Evolutionary conservation across 2,888 invertebrate species (phyloP).

Genomic region (Acholoe squamosa): DNA sequence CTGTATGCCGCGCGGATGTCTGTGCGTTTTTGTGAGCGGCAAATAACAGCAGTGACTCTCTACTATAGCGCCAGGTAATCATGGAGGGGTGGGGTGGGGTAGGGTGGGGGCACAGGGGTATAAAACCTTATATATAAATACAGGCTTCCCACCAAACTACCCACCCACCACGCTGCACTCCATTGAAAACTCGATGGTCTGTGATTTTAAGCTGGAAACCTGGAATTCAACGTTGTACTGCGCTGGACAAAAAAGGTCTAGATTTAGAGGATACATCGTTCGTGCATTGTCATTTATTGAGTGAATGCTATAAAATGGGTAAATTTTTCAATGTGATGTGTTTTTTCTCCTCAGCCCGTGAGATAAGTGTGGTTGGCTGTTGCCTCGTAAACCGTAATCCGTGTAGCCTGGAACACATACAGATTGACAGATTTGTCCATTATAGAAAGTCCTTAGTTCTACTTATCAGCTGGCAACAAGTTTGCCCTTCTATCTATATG

Average conservation of each 20-base stretch:
- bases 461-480: no score
- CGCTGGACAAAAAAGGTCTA: not conserved
- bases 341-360: no score
- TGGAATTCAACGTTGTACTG: not conserved
- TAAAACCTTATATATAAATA: not conserved
- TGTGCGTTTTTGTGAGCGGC: not conserved
- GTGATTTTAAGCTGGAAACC: not conserved
- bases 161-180: not conserved
- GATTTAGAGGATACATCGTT: not conserved
- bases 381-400: no score
- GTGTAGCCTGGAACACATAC: no score
- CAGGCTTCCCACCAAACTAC: not conserved
- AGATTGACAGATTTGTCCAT: no score
- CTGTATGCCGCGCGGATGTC: conserved; percentile 17
- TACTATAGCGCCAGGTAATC: not conserved
- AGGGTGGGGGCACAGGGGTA: not conserved
- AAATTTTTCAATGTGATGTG: no score
- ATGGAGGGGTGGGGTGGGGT: not conserved
- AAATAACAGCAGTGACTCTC: conserved; percentile 4
- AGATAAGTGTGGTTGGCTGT: no score
- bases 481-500: no score
- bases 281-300: not conserved
- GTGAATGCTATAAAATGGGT: not conserved
- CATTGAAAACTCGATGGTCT: not conserved
- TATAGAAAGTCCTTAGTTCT: no score